phyloP scores from a whole-genome alignment of 2,888 invertebrate species.

The Calameuta idolon region DNA sequence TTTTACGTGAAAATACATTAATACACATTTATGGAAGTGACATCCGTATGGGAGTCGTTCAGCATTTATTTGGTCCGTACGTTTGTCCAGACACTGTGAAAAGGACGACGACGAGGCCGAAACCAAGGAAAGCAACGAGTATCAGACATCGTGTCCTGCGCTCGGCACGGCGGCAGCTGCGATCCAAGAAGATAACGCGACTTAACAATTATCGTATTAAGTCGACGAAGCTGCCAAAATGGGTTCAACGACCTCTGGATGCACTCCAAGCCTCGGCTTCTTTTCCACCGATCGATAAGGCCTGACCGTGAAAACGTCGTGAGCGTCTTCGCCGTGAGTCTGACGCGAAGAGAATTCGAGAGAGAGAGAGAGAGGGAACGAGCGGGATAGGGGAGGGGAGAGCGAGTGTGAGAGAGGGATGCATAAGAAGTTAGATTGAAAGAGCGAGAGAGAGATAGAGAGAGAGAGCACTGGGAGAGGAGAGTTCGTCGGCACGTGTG shows the following conservation, averaged over 20 bases:
- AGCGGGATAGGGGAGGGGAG: not conserved
- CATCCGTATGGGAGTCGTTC: not conserved
- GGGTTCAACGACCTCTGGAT: constrained; percentile 65
- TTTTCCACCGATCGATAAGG: constrained; percentile 55
- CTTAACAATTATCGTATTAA: constrained; percentile 48
- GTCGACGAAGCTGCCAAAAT: constrained; percentile 52
- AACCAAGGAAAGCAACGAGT: not conserved
- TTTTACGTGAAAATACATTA: not conserved
- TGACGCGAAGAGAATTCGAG: not conserved
- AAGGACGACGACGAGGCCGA: not conserved
- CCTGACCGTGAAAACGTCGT: constrained; percentile 67
- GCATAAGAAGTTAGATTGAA: not conserved
- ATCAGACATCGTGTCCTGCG: not conserved
- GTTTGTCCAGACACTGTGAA: not conserved
- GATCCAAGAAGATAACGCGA: not conserved
- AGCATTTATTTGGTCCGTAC: not conserved
- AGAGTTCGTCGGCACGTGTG: constrained; percentile 21
- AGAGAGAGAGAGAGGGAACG: not conserved
- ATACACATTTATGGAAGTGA: not conserved
- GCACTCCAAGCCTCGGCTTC: constrained; percentile 61
- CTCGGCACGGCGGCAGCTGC: not conserved
- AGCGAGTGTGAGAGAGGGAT: not conserved
- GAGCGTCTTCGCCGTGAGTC: constrained; percentile 53
- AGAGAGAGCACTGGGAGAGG: not conserved
- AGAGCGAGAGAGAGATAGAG: not conserved